A percentile compares a stretch with the other conserved stretches of the same genome.
Evolutionary conservation across 1,140 invertebrate species (phyloP).

Genomic region (Babylonia areolata): DNA sequence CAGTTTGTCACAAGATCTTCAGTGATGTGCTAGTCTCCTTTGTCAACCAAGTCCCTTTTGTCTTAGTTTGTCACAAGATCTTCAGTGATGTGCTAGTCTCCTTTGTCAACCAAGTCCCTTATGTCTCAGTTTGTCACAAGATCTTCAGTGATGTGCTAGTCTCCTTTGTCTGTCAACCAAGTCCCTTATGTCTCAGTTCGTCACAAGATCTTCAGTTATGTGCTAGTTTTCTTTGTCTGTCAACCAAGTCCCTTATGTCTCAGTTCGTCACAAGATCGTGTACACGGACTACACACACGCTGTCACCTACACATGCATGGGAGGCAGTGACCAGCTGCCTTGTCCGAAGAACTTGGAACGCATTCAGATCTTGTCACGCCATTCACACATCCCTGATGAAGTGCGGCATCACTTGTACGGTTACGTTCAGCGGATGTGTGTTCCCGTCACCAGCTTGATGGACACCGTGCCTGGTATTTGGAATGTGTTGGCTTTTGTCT

Average conservation of each 20-base stretch:
- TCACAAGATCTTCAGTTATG: too few relatives aligned
- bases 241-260: neutral
- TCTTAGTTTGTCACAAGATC: too few relatives aligned
- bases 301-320: slow-evolving; percentile 31
- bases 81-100: too few relatives aligned
- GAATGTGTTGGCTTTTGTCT: neutral
- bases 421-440: neutral
- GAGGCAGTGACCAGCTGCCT: neutral
- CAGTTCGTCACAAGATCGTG: slow-evolving; percentile 26
- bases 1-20: too few relatives aligned
- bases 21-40: too few relatives aligned
- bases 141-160: too few relatives aligned
- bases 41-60: too few relatives aligned
- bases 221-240: too few relatives aligned
- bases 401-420: neutral
- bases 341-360: slow-evolving; percentile 8
- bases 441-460: neutral
- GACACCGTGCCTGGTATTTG: slow-evolving; percentile 11
- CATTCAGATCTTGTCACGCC: slow-evolving; percentile 28
- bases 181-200: too few relatives aligned
- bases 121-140: too few relatives aligned
- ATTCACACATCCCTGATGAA: slow-evolving; percentile 13
- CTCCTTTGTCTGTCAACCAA: too few relatives aligned
- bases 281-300: slow-evolving; percentile 41
- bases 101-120: too few relatives aligned